Percentiles rank a stretch among this genome's conserved stretches.
phyloP scores from a whole-genome alignment of 2,888 invertebrate species.

The Siphlonurus alternatus region DNA sequence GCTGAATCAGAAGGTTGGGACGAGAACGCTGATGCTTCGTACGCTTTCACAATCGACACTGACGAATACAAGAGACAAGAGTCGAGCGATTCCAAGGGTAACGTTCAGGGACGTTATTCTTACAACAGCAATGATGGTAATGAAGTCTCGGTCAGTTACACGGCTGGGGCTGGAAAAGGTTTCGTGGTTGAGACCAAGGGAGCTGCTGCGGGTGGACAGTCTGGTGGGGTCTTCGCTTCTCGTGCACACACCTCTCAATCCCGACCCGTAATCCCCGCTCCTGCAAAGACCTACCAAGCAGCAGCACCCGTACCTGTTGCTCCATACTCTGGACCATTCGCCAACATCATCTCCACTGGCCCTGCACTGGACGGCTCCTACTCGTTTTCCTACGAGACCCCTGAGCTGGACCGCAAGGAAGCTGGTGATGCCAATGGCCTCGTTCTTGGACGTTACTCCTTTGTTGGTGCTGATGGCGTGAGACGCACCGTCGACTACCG shows the following conservation, averaged over 20 bases:
- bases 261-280: not conserved
- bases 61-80: conserved; percentile 20
- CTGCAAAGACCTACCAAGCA: not conserved
- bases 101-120: conserved; percentile 19
- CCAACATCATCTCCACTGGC: not conserved
- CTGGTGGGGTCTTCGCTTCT: not conserved
- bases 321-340: not conserved
- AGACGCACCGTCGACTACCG: conserved; percentile 12
- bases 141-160: conserved; percentile 15
- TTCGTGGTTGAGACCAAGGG: conserved; percentile 9
- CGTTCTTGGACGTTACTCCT: conserved; percentile 13
- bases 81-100: conserved; percentile 18
- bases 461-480: conserved; percentile 14
- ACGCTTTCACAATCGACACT: conserved; percentile 21
- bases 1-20: conserved; percentile 14
- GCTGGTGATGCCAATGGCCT: conserved; percentile 12
- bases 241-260: not conserved
- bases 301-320: not conserved
- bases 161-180: conserved; percentile 15
- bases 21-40: conserved; percentile 18
- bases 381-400: conserved; percentile 13
- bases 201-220: conserved; percentile 2
- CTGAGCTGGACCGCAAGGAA: conserved; percentile 13
- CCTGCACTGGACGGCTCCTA: conserved; percentile 11
- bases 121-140: conserved; percentile 16